Evolutionary conservation across 2,888 invertebrate species (phyloP).

Genomic region (Xylophagus ater): DNA sequence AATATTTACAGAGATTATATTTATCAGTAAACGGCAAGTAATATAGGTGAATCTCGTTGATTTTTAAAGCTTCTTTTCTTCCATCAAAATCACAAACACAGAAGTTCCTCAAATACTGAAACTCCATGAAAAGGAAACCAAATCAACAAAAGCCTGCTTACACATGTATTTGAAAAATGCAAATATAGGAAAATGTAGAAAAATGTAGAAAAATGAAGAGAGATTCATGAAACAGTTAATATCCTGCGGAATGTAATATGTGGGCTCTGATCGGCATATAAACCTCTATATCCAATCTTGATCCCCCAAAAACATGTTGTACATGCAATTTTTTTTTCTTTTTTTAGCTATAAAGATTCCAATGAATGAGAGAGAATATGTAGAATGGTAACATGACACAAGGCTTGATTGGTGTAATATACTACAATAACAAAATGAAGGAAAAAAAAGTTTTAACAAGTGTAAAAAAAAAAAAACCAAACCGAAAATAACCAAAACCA

Average conservation of each 20-base stretch:
- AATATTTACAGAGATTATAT: slow-evolving; percentile 1
- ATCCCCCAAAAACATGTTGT: not conserved
- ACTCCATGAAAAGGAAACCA: slow-evolving; percentile 16
- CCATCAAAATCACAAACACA: slow-evolving; percentile 16
- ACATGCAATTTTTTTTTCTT: too few species aligned
- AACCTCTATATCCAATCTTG: slow-evolving; percentile 13
- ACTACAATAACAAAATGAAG: slow-evolving; percentile 1
- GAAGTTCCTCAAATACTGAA: slow-evolving; percentile 6
- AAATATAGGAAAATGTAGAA: slow-evolving; percentile 5
- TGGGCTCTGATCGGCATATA: slow-evolving; percentile 15
- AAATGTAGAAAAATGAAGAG: slow-evolving; percentile 6
- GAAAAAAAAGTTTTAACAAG: slow-evolving; percentile 1
- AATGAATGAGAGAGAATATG: too few species aligned
- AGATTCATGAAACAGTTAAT: slow-evolving; percentile 16
- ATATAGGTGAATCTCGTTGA: too few species aligned
- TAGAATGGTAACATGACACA: too few species aligned
- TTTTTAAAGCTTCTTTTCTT: slow-evolving; percentile 8
- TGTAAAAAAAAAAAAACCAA: not conserved
- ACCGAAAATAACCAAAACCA: slow-evolving; percentile 4
- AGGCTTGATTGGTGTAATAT: too few species aligned
- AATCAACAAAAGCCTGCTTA: slow-evolving; percentile 7
- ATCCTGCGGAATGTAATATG: slow-evolving; percentile 21
- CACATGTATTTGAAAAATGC: too few species aligned
- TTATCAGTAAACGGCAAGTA: slow-evolving; percentile 10
- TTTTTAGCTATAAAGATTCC: too few species aligned